These are phyloP conservation scores for Hydraecia micacea DNA, from an alignment of 2,888 invertebrate species.

Conservation along the genomic window DNA sequence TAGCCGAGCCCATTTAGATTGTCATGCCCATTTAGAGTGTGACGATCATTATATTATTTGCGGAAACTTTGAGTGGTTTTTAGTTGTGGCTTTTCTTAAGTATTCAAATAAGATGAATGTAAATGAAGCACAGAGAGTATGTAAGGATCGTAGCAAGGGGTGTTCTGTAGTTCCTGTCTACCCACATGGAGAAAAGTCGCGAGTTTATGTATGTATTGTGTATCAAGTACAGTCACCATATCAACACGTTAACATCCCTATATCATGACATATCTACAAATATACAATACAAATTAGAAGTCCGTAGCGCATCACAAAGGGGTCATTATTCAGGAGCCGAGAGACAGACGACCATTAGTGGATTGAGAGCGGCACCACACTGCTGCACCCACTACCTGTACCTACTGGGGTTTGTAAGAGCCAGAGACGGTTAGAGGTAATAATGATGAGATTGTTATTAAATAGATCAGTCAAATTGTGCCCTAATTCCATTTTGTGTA, in stretches of 20 bases:
- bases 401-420: slow-evolving; percentile 17
- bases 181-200: no score
- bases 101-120: background rate
- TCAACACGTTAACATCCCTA: background rate
- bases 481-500: background rate
- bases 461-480: background rate
- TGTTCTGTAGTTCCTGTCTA: background rate
- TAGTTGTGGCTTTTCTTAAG: no score
- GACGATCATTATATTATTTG: background rate
- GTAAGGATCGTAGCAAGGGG: background rate
- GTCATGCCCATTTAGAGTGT: background rate
- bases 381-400: slow-evolving; percentile 28
- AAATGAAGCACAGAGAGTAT: background rate
- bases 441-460: background rate
- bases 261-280: slow-evolving; percentile 42
- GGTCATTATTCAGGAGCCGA: slow-evolving; percentile 58
- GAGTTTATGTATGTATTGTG: no score
- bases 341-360: slow-evolving; percentile 61
- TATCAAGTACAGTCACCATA: background rate
- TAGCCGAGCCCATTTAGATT: background rate
- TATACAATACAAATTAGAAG: slow-evolving; percentile 61
- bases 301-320: slow-evolving; percentile 52
- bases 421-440: background rate
- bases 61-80: background rate
- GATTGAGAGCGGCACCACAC: slow-evolving; percentile 57